Conservation (phyloP, 2,113 vertebrate genomes). For the Lepidothrix coronata region DNA sequence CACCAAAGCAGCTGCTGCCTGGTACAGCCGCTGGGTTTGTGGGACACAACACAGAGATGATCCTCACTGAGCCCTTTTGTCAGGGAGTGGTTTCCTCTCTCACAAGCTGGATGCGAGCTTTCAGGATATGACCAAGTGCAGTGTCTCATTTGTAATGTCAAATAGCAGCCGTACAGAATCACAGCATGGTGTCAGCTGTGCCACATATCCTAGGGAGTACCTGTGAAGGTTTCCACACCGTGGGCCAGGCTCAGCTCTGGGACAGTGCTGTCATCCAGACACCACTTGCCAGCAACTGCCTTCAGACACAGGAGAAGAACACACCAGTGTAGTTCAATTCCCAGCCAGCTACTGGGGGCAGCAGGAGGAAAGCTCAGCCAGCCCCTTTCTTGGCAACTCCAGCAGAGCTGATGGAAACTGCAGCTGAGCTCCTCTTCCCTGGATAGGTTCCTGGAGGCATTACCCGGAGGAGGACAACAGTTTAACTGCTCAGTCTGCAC, state of each 20-base stretch:
- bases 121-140: neutral
- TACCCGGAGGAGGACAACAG: neutral
- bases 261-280: neutral
- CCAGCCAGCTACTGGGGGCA: neutral
- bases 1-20: neutral
- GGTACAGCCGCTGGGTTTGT: neutral
- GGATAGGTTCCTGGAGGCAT: neutral
- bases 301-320: neutral
- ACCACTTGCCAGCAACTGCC: neutral
- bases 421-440: neutral
- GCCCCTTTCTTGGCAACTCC: neutral
- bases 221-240: neutral
- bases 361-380: neutral
- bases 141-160: neutral
- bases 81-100: slow-evolving; percentile 2
- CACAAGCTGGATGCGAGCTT: neutral
- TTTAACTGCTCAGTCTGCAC: rapidly evolving
- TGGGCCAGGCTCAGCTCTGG: neutral
- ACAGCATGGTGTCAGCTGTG: neutral
- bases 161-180: neutral
- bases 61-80: neutral
- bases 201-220: neutral
- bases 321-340: rapidly evolving
- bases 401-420: neutral
- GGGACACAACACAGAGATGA: rapidly evolving